Percentiles rank a stretch among this genome's conserved stretches.
phyloP scores from a whole-genome alignment of 64 coral and sea anemone species.

The Montipora capricornis region DNA sequence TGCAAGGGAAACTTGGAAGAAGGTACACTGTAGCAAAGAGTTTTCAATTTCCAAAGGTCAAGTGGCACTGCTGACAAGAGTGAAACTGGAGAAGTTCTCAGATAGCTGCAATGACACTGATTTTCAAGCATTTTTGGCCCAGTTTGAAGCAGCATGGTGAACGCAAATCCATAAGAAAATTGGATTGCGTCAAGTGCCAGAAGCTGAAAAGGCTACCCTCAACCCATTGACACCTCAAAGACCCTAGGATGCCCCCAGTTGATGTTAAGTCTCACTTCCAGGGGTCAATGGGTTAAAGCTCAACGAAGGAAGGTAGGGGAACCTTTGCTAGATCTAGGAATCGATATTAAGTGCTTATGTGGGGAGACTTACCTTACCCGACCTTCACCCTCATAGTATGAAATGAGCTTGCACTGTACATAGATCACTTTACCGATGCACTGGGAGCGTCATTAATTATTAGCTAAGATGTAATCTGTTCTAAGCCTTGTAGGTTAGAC shows the following conservation, averaged over 20 bases:
- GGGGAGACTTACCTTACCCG: constrained; percentile 20
- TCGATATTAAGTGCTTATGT: constrained; percentile 55
- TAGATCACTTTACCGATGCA: constrained; percentile 65
- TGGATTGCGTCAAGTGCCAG: constrained; percentile 40
- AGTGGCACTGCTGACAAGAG: background rate
- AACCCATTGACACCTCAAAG: too few relatives aligned
- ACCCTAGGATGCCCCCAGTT: too few relatives aligned
- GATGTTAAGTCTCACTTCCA: too few relatives aligned
- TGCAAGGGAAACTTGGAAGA: constrained; percentile 13
- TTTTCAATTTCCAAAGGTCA: background rate
- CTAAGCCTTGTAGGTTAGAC: constrained; percentile 49
- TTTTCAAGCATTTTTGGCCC: constrained; percentile 47
- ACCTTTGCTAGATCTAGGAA: constrained; percentile 57
- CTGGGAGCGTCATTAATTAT: constrained; percentile 8
- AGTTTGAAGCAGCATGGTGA: constrained; percentile 54
- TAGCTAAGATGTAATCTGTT: background rate
- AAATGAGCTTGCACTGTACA: constrained; percentile 13
- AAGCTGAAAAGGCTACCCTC: constrained; percentile 39
- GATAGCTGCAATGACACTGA: constrained; percentile 60
- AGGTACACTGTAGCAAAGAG: background rate
- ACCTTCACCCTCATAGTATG: constrained; percentile 15
- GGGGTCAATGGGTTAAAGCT: background rate
- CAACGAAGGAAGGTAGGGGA: constrained; percentile 53
- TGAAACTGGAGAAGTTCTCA: constrained; percentile 44
- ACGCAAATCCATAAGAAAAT: constrained; percentile 38